Evolutionary conservation across 2,113 vertebrate species (phyloP).

Genomic region (Microcebus lehilahytsara): DNA sequence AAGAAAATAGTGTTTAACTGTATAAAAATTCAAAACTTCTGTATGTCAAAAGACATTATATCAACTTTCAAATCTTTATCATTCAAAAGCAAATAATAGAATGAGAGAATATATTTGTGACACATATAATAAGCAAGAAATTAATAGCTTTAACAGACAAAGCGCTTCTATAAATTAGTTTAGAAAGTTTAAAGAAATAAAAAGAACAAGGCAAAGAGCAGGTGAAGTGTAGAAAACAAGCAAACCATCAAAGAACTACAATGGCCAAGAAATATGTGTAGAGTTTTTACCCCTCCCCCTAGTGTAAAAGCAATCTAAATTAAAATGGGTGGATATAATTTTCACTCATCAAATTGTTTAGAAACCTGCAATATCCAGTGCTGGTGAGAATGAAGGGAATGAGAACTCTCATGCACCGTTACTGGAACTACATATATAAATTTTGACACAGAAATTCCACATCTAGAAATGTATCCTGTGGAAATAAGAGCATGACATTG

Average conservation of each 20-base stretch:
- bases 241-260: not conserved
- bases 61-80: not conserved
- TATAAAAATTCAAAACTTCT: not conserved
- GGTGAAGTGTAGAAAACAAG: not conserved
- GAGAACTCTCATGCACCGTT: not conserved
- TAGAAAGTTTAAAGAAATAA: not conserved
- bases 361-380: not conserved
- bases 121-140: not conserved
- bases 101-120: not conserved
- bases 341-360: not conserved
- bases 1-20: not conserved
- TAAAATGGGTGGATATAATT: not conserved
- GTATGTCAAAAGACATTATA: not conserved
- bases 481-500: not conserved
- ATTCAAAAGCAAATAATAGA: not conserved
- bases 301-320: not conserved
- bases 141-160: not conserved
- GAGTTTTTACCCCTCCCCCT: not conserved
- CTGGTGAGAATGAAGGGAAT: not conserved
- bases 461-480: not conserved
- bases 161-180: not conserved
- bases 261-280: not conserved
- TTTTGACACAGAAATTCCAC: not conserved
- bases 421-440: not conserved
- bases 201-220: not conserved